Base-by-base conservation (phyloP, 2,888 invertebrate genomes). In the Criorhina ranunculi region DNA sequence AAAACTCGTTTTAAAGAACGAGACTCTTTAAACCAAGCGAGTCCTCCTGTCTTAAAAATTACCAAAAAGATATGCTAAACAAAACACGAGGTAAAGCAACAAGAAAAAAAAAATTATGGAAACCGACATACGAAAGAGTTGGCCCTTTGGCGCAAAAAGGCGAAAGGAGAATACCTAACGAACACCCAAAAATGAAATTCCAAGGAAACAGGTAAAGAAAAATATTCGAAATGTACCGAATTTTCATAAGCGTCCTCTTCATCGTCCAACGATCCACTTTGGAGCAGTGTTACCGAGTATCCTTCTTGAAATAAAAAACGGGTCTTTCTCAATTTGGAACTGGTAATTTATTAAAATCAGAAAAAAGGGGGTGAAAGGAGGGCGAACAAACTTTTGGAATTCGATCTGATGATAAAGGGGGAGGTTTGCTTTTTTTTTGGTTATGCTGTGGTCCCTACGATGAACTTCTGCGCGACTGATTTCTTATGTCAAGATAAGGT, bases 391-490 rank as follows among this genome's bases (percentile, higher is more conserved):
- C 59, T 59, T 46, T 72, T 72, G 60, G 51, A 72, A 72, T 53
- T 53, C 40, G 72, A 72, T 72, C 51, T 60, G 57, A 72, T 72
- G 49, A 42, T 70, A 70, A 70, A n/a, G n/a, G n/a, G n/a, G n/a
- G 24, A 70, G 49, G 24, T n/a, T n/a, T n/a, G 24, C 11, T 37
- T 59, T 12, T 53, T 15, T 19, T n/a, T 51, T 19, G 2, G 17
- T 3, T 8, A 12, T 8, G 1, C 17, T 12, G n/a, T 40, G 40
- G 12, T 12, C 5, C 5, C 5, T 11, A 1, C 24, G 24, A 24
- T 24, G 24, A 24, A 24, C 49, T 29, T 49, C 1, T 51, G 11
- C 29, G 49, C 29, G 24, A 11, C 53, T 15, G 53, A 53, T 70
- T 57, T 59, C 35, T 12, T 15, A 0, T 35, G 57, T n/a, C 57